Base-by-base conservation (phyloP, 2,113 vertebrate species). In the Cynoglossus semilaevis region DNA sequence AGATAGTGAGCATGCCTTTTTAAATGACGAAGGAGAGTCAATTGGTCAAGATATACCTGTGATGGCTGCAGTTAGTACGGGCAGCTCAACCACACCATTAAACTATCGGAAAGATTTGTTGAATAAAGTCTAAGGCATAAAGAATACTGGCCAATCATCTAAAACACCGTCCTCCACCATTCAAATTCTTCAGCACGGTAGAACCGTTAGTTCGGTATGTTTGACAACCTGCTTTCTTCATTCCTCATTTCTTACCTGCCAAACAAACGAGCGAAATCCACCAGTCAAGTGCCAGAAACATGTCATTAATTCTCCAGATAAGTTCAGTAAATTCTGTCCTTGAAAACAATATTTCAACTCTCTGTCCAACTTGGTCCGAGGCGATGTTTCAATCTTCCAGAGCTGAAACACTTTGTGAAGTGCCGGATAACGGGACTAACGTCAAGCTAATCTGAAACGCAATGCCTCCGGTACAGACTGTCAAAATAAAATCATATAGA, bases 241-340 rank as follows among this genome's bases (percentile, higher is more conserved):
- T 40, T 48, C 3, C 4, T 15, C 42, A 4, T 43, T 11, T 58
- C 87, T 63, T 84, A 89, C 88, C 88, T 73, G 82, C 22, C 56
- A 88, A 18, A 34, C 5, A 85, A 54, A 82, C 37, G 12, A 78
- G 1, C 1, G 49, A 55, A 69, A 87, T 83, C 82, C 84, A 88
- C 45, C 70, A 77, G 16, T 52, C 56, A 7, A 38, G 19, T 11
- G 46, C 2, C 4, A 17, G 51, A 62, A 55, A 22, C 81, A 77
- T 82, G 8, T 70, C 72, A 63, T 61, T 67, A 15, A 37, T 50
- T 15, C 59, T 11, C 15, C 12, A 9, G 38, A 1, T 36, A 9
- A 41, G 7, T 19, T 67, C 58, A 1, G 22, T 2, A 17, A 7
- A 37, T 71, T 45, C 38, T 57, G 12, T 41, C 7, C 48, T 17